Conservation (phyloP, 1,140 invertebrate species). For the Drosophila biarmipes region DNA sequence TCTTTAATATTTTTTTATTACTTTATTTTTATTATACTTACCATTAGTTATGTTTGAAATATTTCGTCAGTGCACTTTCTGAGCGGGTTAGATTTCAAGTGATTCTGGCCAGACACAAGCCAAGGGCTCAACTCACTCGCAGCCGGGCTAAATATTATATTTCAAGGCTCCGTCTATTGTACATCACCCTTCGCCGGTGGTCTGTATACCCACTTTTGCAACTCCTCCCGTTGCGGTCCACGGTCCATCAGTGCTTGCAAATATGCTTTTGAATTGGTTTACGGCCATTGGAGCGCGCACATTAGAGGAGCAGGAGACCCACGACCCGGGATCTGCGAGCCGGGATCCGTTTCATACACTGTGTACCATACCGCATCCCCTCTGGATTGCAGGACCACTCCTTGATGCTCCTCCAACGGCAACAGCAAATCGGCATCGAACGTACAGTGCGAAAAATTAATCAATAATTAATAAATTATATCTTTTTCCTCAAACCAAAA, state of each 20-base stretch:
- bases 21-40: too few species aligned
- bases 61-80: conserved; percentile 40
- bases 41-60: not conserved
- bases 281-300: conserved; percentile 73
- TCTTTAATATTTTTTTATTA: too few species aligned
- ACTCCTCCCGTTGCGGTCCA: conserved; percentile 33
- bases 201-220: not conserved
- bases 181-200: conserved; percentile 29
- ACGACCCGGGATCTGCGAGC: not conserved
- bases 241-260: conserved; percentile 76
- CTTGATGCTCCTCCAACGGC: conserved; percentile 10
- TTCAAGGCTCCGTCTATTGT: conserved; percentile 49
- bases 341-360: conserved; percentile 20
- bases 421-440: conserved; percentile 14
- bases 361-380: too few species aligned
- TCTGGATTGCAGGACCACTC: conserved; percentile 34
- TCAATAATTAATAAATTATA: too few species aligned
- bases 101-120: conserved; percentile 41
- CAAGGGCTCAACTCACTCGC: conserved; percentile 51
- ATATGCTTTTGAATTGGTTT: conserved; percentile 82
- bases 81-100: conserved; percentile 58
- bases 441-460: not conserved
- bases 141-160: conserved; percentile 70
- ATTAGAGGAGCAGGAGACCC: conserved; percentile 30
- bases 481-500: too few species aligned